phyloP scores from a whole-genome alignment of 2,888 invertebrate species.

The Orthosia cruda region DNA sequence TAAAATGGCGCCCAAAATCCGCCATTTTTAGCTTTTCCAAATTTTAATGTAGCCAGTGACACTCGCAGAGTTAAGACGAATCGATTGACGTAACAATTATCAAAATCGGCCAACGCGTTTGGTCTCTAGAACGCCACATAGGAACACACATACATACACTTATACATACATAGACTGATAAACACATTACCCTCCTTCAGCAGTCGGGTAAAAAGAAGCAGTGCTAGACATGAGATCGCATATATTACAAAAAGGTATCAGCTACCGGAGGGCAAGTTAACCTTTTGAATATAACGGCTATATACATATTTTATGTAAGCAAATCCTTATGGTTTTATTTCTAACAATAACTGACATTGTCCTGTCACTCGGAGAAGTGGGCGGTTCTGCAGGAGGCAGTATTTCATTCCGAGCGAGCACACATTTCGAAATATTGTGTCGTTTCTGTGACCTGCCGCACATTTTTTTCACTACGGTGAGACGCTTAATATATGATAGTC shows the following conservation, averaged over 20 bases:
- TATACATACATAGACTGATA: no score
- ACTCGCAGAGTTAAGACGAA: no score
- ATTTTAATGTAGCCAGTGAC: no score
- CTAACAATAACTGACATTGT: conserved; percentile 81
- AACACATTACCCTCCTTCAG: no score
- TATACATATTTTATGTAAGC: conserved; percentile 67
- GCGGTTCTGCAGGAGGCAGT: conserved; percentile 85
- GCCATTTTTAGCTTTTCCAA: no score
- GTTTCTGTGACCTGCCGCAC: conserved; percentile 60
- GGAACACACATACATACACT: no score
- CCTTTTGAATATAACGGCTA: conserved; percentile 50
- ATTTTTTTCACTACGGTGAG: conserved; percentile 54
- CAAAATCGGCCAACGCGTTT: no score
- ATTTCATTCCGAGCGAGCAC: conserved; percentile 76
- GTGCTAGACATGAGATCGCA: conserved; percentile 21
- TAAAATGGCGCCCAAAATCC: no score
- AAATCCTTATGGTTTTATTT: conserved; percentile 77
- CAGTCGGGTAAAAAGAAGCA: no score
- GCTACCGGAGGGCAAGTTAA: conserved; percentile 26
- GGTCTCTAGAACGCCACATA: no score
- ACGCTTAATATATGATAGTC: conserved; percentile 36
- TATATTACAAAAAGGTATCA: conserved; percentile 35
- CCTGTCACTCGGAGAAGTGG: conserved; percentile 81
- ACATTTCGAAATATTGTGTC: conserved; percentile 76
- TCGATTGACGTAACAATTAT: no score